These are phyloP conservation scores for Brachionus angularis DNA, from an alignment of 1,140 invertebrate genomes.

Conservation along the genomic window DNA sequence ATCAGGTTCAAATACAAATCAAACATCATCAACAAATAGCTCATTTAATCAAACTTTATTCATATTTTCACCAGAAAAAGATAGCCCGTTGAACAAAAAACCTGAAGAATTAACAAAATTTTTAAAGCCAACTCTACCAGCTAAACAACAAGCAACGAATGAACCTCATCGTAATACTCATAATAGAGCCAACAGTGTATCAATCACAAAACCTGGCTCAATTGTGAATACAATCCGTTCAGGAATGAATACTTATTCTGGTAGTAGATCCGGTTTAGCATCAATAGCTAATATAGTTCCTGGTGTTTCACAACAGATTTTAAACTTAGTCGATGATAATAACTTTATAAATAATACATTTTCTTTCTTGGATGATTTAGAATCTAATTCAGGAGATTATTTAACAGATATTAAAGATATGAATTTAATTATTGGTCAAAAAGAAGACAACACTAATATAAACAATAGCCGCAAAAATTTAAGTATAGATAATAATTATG, in stretches of 20 bases:
- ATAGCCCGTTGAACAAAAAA: not conserved
- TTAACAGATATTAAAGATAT: not conserved
- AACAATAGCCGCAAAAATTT: no score
- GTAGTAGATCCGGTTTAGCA: not conserved
- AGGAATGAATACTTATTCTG: not conserved
- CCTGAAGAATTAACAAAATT: not conserved
- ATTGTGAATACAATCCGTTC: not conserved
- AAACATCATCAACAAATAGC: slow-evolving; percentile 19
- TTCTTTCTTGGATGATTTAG: slow-evolving; percentile 40
- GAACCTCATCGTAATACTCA: no score
- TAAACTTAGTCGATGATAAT: slow-evolving; percentile 24
- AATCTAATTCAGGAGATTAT: slow-evolving; percentile 2
- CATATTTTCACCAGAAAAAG: slow-evolving; percentile 15
- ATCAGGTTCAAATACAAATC: not conserved
- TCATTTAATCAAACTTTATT: slow-evolving; percentile 27
- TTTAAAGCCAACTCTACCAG: no score
- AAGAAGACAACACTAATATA: not conserved
- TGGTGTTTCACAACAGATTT: slow-evolving; percentile 9
- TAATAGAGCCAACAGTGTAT: slow-evolving; percentile 5
- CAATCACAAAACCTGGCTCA: not conserved
- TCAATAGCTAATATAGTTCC: slow-evolving; percentile 6
- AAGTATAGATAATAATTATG: not conserved
- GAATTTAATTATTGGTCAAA: not conserved
- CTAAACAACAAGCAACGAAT: no score
- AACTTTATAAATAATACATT: slow-evolving; percentile 36